Evolutionary conservation across 2,797 vertebrate species (phyloP), one percentile per base, ranked within the genome.

Genomic region (Smutsia gigantea): DNA sequence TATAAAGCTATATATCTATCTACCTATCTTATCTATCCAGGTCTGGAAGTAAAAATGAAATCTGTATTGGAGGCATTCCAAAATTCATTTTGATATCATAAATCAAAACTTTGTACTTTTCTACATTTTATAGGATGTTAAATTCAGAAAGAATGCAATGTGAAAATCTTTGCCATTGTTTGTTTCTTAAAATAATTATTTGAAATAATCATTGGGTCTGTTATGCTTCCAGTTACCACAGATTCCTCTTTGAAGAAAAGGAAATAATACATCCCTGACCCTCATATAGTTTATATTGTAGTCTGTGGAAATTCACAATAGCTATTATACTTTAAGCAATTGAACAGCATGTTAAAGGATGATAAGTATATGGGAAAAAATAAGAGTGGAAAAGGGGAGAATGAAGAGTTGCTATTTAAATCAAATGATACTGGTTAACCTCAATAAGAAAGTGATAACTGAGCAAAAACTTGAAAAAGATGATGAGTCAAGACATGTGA

Each of bases 111-210:
- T 75, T 81, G 21, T 0, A 57, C 10, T 63, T 61, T 95, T 72
- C 57, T 12, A 59, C 4, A 64, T 93, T 82, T 63, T 42, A 83
- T 49, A 91, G 12, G 6, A 78, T 23, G 42, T 29, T 31, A 18
- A 90, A 87, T 87, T 81, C 13, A 77, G 27, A n/a, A 89, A 72
- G 3, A 79, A 61, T 29, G 31, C 14, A 9, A 23, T 88, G 0
- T 46, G 31, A 95, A 94, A 77, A 77, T 53, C 21, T 94, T 94
- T 69, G 4, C 29, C 7, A 53, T 83, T 51, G 12, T 86, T 92
- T 87, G 51, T 57, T 4, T 2, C 17, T 77, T 79, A n/a, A 4
- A 46, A n/a, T 68, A 91, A 93, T 69, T 96, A 37, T 29, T 86
- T 84, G 19, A 71, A 69, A 79, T 57, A 63, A 51, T 57, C 14